phyloP scores from a whole-genome alignment of 2,888 invertebrate genomes.

The Agonopterix heracliana region DNA sequence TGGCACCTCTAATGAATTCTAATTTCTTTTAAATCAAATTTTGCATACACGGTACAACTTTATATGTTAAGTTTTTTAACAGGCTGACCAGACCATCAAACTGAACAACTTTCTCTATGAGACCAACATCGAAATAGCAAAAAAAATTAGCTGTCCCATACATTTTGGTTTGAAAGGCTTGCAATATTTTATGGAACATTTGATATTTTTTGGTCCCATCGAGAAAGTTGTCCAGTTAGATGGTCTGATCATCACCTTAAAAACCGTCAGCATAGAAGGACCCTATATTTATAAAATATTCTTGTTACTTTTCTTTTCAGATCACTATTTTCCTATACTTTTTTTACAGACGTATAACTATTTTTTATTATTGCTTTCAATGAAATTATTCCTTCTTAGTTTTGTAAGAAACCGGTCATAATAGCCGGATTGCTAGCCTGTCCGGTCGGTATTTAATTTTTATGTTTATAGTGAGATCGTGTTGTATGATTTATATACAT shows the following conservation, averaged over 20 bases:
- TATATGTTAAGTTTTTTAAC: no score
- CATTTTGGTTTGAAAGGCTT: no score
- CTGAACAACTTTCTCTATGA: no score
- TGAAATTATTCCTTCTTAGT: slow-evolving; percentile 49
- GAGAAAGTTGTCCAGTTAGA: no score
- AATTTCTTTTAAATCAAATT: slow-evolving; percentile 16
- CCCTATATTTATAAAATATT: slow-evolving; percentile 30
- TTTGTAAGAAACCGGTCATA: slow-evolving; percentile 10
- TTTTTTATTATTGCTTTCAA: slow-evolving; percentile 29
- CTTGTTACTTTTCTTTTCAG: slow-evolving; percentile 32
- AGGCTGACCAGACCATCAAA: no score
- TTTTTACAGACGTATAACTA: slow-evolving; percentile 24
- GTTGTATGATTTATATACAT: slow-evolving; percentile 41
- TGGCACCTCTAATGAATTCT: slow-evolving; percentile 41
- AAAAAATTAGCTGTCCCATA: no score
- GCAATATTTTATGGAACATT: no score
- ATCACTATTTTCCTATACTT: slow-evolving; percentile 40
- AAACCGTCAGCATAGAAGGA: no score
- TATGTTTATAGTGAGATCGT: slow-evolving; percentile 39
- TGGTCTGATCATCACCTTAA: no score
- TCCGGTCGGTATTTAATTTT: slow-evolving; percentile 4
- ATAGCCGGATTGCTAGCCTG: not conserved
- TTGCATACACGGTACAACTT: no score
- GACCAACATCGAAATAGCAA: no score
- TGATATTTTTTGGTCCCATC: no score